Evolutionary conservation across 1,140 invertebrate genomes (phyloP), one percentile per base, ranked within the genome.

Genomic region (Drosophila paulistorum): DNA sequence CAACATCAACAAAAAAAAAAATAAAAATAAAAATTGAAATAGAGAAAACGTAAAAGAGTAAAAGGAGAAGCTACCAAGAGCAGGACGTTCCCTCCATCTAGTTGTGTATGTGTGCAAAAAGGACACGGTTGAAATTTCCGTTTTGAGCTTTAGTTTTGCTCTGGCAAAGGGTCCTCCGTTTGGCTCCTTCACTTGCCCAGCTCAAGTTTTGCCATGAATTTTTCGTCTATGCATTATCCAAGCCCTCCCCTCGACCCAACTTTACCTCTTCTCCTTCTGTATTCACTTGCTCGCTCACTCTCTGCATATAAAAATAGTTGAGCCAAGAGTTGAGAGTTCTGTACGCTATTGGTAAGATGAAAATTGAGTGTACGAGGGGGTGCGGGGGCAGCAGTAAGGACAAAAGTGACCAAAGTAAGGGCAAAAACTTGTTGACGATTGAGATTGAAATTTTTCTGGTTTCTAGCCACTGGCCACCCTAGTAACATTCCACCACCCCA

Each of bases 141-240:
- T 87, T 87, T 79, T 71, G 45, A 69, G 68, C 75, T 84, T 77
- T 81, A 51, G 45, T 73, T 73, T 76, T 72, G 60, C 81, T 70
- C 61, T 13, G 39, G 6, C 11, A 51, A 26, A 74, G 71, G 57
- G 39, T 9, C 9, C 33, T 48, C 23, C 11, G 48, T 68, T 58
- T 48, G 37, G 37, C 37, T 39, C 11, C 10, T 13, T 48, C 45
- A 17, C 82, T 23, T 39, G 13, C 63, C 66, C 70, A 86, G 79
- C 70, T 86, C 76, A 86, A 86, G 83, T 87, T 86, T 87, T 86
- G 67, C 76, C 83, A 86, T 86, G 83, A 86, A 86, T 86, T 86
- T 86, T 86, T 86, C 51, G 83, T 83, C 79, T 84, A 85, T 85
- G 82, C 82, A 85, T 85, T 85, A 85, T 81, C 62, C 61, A 51